Conservation (phyloP, 2,888 invertebrate species). For the Apamea anceps region DNA sequence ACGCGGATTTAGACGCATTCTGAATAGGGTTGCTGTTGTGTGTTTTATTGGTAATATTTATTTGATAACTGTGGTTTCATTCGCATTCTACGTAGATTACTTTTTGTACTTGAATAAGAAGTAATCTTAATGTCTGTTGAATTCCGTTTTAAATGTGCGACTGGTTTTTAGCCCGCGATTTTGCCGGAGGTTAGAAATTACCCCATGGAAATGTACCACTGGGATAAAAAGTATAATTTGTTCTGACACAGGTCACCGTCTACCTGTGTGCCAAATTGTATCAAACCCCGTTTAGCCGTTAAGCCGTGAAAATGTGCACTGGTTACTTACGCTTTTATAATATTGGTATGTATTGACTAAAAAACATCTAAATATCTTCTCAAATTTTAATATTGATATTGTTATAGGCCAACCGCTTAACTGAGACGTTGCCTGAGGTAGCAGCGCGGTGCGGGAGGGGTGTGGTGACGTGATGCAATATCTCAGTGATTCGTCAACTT, state of each 20-base stretch:
- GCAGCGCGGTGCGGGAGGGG: too few relatives aligned
- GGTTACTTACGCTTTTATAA: background rate
- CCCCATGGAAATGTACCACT: background rate
- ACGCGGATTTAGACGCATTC: constrained; percentile 63
- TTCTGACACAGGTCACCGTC: background rate
- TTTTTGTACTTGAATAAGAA: background rate
- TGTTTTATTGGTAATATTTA: constrained; percentile 16
- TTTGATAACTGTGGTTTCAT: background rate
- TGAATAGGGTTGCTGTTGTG: constrained; percentile 54
- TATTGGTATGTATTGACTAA: background rate
- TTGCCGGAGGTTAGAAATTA: background rate
- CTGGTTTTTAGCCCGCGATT: background rate
- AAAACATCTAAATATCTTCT: background rate
- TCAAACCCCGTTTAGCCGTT: background rate
- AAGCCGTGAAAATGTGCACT: background rate
- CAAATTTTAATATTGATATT: background rate
- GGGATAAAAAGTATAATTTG: background rate
- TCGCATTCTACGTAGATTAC: background rate
- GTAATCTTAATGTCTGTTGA: background rate
- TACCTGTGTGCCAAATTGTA: background rate
- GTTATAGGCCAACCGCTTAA: too few relatives aligned
- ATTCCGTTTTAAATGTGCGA: background rate
- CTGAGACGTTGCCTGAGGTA: too few relatives aligned
- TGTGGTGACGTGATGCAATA: too few relatives aligned
- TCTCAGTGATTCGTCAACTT: too few relatives aligned